These are phyloP conservation scores for Psilanteris sp. DNA, from an alignment of 1,140 invertebrate species.

Conservation along the genomic window DNA sequence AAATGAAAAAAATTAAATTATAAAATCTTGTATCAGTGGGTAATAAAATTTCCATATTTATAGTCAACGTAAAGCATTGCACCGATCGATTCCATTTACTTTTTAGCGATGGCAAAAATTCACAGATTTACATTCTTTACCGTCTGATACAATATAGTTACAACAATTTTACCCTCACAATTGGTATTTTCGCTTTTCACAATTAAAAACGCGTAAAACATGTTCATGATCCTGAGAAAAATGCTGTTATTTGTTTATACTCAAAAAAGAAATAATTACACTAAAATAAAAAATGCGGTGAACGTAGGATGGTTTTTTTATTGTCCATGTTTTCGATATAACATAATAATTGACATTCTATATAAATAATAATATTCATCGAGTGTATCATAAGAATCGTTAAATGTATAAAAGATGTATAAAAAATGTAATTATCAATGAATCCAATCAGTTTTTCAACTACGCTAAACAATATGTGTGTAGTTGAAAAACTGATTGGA, in stretches of 20 bases:
- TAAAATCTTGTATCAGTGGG: constrained; percentile 19
- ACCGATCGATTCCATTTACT: constrained; percentile 43
- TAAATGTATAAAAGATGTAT: no score
- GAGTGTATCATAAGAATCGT: no score
- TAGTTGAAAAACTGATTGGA: no score
- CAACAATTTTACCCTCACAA: constrained; percentile 36
- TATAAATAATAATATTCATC: no score
- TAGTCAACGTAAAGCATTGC: constrained; percentile 25
- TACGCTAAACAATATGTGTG: no score
- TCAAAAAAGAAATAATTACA: no score
- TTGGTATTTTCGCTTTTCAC: constrained; percentile 22
- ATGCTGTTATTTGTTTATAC: constrained; percentile 7
- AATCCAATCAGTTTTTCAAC: no score
- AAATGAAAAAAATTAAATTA: constrained; percentile 49
- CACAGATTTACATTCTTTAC: constrained; percentile 40
- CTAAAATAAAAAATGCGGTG: no score
- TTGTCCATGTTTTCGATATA: no score
- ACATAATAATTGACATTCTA: no score
- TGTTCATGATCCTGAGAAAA: constrained; percentile 40
- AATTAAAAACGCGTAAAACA: constrained; percentile 49
- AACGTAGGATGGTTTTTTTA: no score
- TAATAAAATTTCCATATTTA: constrained; percentile 51
- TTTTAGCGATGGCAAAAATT: constrained; percentile 33
- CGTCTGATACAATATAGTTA: constrained; percentile 20
- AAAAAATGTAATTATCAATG: no score